phyloP scores from a whole-genome alignment of 64 coral and sea anemone genomes.

The Montipora foliosa region DNA sequence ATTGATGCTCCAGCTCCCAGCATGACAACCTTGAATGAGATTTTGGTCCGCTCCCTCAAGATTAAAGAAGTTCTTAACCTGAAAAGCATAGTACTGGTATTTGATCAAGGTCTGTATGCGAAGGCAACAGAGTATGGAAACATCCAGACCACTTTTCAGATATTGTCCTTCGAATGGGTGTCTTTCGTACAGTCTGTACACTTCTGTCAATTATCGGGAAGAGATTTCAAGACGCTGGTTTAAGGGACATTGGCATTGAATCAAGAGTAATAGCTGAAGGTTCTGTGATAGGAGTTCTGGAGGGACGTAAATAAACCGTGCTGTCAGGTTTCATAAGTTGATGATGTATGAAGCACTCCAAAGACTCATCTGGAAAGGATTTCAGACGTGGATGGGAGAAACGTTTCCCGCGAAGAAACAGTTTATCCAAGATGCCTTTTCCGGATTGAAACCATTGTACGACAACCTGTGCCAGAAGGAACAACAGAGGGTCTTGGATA shows the following conservation, averaged over 20 bases:
- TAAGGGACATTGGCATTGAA: slow-evolving; percentile 60
- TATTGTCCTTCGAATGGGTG: not conserved
- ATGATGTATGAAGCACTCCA: not conserved
- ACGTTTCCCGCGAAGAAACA: not conserved
- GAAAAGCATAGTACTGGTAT: not conserved
- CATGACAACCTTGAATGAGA: not conserved
- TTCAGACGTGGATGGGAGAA: slow-evolving; percentile 53
- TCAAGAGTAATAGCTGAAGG: slow-evolving; percentile 67
- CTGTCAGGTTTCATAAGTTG: slow-evolving; percentile 57
- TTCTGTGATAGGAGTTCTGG: slow-evolving; percentile 54
- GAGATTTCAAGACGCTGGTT: slow-evolving; percentile 71
- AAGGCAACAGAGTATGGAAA: not conserved
- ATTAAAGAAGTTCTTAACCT: not conserved
- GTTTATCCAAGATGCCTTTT: not conserved
- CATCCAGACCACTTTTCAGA: not conserved
- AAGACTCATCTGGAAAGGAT: slow-evolving; percentile 23
- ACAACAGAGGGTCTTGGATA: slow-evolving; percentile 22
- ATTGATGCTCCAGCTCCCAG: not conserved
- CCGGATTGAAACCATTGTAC: slow-evolving; percentile 23
- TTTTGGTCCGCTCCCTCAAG: not conserved
- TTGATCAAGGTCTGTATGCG: slow-evolving; percentile 6
- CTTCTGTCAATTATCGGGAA: slow-evolving; percentile 72
- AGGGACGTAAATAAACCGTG: slow-evolving; percentile 70
- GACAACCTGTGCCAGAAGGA: slow-evolving; percentile 28
- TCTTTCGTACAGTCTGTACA: slow-evolving; percentile 13